A percentile compares a stretch with the other conserved stretches of the same genome.
These are phyloP conservation scores for Hemibates koningsi DNA, from an alignment of 2,113 vertebrate genomes.

Conservation along the genomic window DNA sequence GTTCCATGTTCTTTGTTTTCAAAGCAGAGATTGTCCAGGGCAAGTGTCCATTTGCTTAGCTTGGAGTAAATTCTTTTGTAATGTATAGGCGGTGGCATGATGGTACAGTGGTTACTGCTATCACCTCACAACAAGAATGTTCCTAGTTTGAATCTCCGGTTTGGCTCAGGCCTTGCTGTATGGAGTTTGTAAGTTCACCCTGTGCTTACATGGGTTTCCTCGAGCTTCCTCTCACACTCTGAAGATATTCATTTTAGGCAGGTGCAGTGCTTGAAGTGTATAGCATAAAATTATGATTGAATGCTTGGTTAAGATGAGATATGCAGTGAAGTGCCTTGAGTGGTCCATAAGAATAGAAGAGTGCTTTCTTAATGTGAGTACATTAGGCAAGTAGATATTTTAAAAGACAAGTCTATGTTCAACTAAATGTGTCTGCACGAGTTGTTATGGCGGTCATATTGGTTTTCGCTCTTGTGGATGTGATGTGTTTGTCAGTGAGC, in stretches of 20 bases:
- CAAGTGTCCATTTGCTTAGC: background rate
- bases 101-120: background rate
- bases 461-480: background rate
- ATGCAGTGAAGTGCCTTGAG: background rate
- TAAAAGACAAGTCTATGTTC: background rate
- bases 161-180: background rate
- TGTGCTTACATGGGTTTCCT: background rate
- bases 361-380: background rate
- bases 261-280: background rate
- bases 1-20: background rate
- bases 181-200: background rate
- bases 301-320: background rate
- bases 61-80: background rate
- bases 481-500: background rate
- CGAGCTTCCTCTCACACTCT: background rate
- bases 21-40: background rate
- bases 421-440: background rate
- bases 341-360: background rate
- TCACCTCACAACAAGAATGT: background rate
- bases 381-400: background rate
- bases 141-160: background rate
- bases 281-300: background rate
- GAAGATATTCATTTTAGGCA: background rate
- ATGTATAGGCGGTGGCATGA: background rate
- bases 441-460: background rate